Conservation (phyloP, 1,140 invertebrate species). For the Pseudomyrmex pallidus region DNA sequence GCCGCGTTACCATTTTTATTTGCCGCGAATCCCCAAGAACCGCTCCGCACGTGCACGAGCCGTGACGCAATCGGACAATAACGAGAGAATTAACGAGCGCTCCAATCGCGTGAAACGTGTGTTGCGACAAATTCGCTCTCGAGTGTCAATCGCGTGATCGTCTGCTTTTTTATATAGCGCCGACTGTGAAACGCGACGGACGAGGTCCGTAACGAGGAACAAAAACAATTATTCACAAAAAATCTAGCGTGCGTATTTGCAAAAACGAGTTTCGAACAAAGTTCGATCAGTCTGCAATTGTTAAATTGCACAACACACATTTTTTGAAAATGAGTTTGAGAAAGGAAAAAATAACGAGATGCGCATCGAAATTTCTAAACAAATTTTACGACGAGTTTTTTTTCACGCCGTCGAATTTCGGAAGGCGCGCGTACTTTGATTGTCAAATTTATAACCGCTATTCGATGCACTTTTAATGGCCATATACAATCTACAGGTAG, state of each 20-base stretch:
- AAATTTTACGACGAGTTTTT: not conserved
- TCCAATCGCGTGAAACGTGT: conserved; percentile 45
- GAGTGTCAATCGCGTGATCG: conserved; percentile 37
- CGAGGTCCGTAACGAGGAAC: not conserved
- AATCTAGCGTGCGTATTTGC: too few species aligned
- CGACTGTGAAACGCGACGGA: not conserved
- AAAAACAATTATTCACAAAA: too few species aligned
- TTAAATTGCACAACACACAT: too few species aligned
- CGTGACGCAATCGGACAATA: conserved; percentile 56
- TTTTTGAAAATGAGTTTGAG: too few species aligned
- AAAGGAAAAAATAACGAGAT: too few species aligned
- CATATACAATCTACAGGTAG: conserved; percentile 46
- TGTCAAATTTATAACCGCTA: conserved; percentile 50
- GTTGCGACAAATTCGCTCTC: conserved; percentile 27
- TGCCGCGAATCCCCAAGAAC: conserved; percentile 22
- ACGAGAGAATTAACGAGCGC: conserved; percentile 38
- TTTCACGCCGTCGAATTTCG: conserved; percentile 18
- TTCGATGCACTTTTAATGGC: conserved; percentile 53
- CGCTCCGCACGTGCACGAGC: conserved; percentile 52
- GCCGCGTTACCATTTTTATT: conserved; percentile 37
- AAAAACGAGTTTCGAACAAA: too few species aligned
- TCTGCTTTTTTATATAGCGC: not conserved
- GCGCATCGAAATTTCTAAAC: not conserved
- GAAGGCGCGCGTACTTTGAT: conserved; percentile 11
- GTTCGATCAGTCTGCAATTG: too few species aligned